Conservation (phyloP, 2,113 vertebrate genomes). For the Engystomops pustulosus region DNA sequence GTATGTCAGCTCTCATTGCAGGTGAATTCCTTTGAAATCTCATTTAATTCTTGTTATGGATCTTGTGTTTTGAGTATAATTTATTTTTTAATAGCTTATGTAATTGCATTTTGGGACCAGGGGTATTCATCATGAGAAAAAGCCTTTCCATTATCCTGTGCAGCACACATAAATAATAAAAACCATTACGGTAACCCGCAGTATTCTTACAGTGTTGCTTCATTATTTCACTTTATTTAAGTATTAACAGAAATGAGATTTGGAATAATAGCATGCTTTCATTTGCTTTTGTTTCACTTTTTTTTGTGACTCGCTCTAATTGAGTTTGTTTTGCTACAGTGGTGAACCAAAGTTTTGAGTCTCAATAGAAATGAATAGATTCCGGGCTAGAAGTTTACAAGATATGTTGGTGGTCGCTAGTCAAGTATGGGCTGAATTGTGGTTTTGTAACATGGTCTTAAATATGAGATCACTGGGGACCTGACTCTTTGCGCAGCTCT, state of each 20-base stretch:
- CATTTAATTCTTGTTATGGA: conserved; percentile 64
- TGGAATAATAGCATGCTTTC: conserved; percentile 55
- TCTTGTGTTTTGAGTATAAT: conserved; percentile 62
- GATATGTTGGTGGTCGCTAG: neutral
- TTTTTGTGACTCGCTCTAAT: conserved; percentile 31
- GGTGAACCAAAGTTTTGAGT: neutral
- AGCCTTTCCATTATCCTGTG: conserved; percentile 69
- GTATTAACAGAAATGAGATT: conserved; percentile 57
- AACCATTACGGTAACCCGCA: conserved; percentile 59
- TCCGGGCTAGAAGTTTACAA: neutral
- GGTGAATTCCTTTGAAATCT: conserved; percentile 63
- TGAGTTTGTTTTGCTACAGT: conserved; percentile 33
- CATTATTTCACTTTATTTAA: conserved; percentile 60
- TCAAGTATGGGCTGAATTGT: no score
- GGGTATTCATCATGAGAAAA: conserved; percentile 68
- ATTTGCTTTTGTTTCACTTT: conserved; percentile 45
- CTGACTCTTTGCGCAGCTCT: no score
- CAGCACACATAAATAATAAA: conserved; percentile 69
- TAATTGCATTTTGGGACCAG: conserved; percentile 65
- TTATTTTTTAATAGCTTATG: conserved; percentile 66
- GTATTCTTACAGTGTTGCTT: conserved; percentile 57
- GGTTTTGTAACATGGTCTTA: no score
- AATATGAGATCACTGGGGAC: no score
- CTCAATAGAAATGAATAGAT: neutral
- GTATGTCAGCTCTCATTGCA: conserved; percentile 64